Percentiles rank a stretch among this genome's conserved stretches.
phyloP scores from a whole-genome alignment of 2,888 invertebrate genomes.

The Colletes collaris region DNA sequence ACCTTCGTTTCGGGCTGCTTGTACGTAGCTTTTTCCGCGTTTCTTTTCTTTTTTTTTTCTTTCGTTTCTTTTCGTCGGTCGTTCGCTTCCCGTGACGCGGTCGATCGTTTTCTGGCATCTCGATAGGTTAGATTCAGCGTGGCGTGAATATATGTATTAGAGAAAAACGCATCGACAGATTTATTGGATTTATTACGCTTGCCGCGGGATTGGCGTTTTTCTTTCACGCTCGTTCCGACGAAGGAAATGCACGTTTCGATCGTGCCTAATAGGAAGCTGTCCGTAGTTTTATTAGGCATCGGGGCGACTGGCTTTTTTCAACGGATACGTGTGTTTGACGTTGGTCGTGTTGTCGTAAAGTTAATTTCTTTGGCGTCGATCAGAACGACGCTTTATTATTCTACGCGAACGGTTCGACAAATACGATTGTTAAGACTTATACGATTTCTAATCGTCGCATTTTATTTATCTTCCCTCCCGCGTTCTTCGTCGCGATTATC shows the following conservation, averaged over 20 bases:
- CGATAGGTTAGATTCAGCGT: constrained; percentile 43
- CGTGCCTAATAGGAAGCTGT: constrained; percentile 28
- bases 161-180: background rate
- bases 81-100: background rate
- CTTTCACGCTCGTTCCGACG: background rate
- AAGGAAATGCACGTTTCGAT: constrained; percentile 38
- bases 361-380: constrained; percentile 20
- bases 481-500: background rate
- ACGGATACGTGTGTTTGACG: constrained; percentile 18
- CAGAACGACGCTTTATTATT: constrained; percentile 20
- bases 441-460: constrained; percentile 12
- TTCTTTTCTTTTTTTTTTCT: background rate
- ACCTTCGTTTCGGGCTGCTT: background rate
- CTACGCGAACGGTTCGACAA: constrained; percentile 3
- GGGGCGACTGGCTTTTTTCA: constrained; percentile 28
- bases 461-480: constrained; percentile 31
- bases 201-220: background rate
- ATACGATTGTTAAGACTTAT: constrained; percentile 15
- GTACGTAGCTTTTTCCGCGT: background rate
- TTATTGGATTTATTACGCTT: constrained; percentile 17
- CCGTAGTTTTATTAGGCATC: constrained; percentile 34
- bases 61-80: background rate
- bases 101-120: background rate
- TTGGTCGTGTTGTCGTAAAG: constrained; percentile 2
- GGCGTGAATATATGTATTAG: background rate